Percentiles rank a stretch among this genome's conserved stretches.
Evolutionary conservation across 2,113 vertebrate genomes (phyloP).

Genomic region (Plecotus auritus): DNA sequence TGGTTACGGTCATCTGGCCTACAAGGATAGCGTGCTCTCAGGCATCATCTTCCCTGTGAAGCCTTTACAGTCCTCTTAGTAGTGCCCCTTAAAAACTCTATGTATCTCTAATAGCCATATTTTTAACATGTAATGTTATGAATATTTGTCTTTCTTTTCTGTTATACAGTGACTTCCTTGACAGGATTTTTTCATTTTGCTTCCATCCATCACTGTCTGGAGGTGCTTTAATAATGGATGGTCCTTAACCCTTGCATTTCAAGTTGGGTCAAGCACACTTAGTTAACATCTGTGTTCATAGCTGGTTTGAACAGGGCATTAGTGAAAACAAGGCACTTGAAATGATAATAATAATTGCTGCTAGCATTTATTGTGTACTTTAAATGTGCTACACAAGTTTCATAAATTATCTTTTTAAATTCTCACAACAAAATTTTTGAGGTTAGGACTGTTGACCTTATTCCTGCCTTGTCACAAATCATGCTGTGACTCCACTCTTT

Average conservation of each 20-base stretch:
- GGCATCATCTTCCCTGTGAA: neutral
- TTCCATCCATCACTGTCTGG: neutral
- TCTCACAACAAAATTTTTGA: neutral
- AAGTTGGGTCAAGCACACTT: neutral
- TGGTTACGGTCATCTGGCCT: neutral
- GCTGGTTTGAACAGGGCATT: neutral
- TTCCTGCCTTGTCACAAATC: neutral
- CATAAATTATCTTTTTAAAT: neutral
- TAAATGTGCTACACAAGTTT: neutral
- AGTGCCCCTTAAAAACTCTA: neutral
- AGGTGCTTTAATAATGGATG: neutral
- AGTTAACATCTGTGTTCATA: neutral
- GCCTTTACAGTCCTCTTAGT: neutral
- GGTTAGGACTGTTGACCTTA: neutral
- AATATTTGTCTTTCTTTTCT: neutral
- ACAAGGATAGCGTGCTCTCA: neutral
- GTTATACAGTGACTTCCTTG: neutral
- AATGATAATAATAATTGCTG: neutral
- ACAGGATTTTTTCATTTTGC: neutral
- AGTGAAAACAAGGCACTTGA: neutral
- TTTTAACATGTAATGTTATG: neutral
- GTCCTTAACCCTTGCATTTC: neutral
- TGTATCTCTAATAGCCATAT: neutral
- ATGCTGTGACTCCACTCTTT: neutral
- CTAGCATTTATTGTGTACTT: neutral